Base-by-base conservation (phyloP, 1,140 invertebrate genomes). In the Metaphire vulgaris region DNA sequence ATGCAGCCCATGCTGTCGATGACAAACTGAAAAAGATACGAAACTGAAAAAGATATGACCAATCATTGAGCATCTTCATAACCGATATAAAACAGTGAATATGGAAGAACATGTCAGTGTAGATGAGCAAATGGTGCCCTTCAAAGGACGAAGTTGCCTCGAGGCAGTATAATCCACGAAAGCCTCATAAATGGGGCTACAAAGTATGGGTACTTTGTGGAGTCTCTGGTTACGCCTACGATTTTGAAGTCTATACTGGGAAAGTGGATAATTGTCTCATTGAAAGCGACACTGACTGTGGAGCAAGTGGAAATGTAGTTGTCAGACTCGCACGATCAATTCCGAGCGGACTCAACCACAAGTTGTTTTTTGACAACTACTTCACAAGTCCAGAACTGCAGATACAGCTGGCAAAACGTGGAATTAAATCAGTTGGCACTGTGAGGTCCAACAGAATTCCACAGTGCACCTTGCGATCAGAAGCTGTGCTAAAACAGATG, bases 31-130 rank as follows among this genome's bases (percentile, higher is more conserved):
- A 81, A 78, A n/a, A n/a, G n/a, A n/a, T n/a, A n/a, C n/a, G n/a
- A n/a, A n/a, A n/a, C n/a, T n/a, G n/a, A n/a, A n/a, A n/a, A 87
- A 86, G 81, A 80, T 86, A 66, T 78, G 81, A 77, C 83, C 83
- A 69, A 26, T 87, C 68, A 71, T 81, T 71, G 41, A 56, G 6
- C 21, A 56, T 56, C 41, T 56, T 6, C 21, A 21, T 56, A 21
- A 56, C 6, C 6, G 79, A 81, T 82, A 84, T 72, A 28, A 79
- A 12, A 81, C 74, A 76, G 72, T 80, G 65, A 68, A 80, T 76
- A 79, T 78, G 74, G 82, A 85, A 81, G 82, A 86, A 68, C 80
- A 84, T 66, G 80, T 78, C 80, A 83, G 73, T 81, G 77, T 85
- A 82, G 79, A 74, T 67, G 72, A 74, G 74, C 78, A 80, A 78